Conservation (phyloP, 2,888 invertebrate species). For the Lithophane semibrunnea region DNA sequence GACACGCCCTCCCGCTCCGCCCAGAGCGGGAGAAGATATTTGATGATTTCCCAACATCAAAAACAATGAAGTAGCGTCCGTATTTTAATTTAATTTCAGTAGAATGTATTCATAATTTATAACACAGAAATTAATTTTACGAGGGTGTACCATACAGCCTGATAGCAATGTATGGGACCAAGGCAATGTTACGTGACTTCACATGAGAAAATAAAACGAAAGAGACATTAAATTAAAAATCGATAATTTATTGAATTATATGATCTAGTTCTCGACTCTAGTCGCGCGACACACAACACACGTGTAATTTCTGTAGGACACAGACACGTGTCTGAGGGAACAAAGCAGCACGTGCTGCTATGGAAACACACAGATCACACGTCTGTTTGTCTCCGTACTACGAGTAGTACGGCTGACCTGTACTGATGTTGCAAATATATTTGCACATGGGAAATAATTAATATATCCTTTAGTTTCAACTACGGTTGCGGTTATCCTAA, state of each 20-base stretch:
- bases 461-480: background rate
- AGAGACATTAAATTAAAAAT: slow-evolving; percentile 2
- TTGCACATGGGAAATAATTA: background rate
- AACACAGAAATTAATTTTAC: no score
- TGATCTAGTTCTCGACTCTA: slow-evolving; percentile 1
- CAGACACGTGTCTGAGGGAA: slow-evolving; percentile 25
- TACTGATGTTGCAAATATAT: background rate
- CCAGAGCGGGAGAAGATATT: no score
- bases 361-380: background rate
- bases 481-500: background rate
- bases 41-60: no score
- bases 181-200: no score
- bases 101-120: no score
- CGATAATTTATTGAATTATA: slow-evolving; percentile 43
- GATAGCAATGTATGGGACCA: no score
- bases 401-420: background rate
- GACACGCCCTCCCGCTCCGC: no score
- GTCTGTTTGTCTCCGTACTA: slow-evolving; percentile 19
- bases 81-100: no score
- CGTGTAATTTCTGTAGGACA: slow-evolving; percentile 2
- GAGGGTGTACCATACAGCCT: no score
- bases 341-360: slow-evolving; percentile 27
- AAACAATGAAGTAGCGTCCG: no score
- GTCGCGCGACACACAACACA: slow-evolving; percentile 1
- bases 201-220: no score